Evolutionary conservation across 2,888 invertebrate species (phyloP).

Genomic region (Branchinecta sandiegonensis): DNA sequence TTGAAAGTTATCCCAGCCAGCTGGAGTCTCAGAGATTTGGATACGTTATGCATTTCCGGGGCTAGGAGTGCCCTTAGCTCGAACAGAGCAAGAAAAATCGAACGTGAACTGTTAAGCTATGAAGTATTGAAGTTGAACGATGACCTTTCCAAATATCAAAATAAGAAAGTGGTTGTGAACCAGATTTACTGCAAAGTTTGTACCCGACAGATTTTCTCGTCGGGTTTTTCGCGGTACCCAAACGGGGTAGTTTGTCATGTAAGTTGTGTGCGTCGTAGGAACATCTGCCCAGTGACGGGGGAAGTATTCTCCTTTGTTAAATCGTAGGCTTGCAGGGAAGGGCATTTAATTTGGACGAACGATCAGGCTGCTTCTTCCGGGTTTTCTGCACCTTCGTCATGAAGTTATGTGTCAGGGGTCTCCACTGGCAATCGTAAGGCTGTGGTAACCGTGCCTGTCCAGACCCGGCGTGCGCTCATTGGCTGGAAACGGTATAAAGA

Average conservation of each 20-base stretch:
- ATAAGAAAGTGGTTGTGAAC: not conserved
- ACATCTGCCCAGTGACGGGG: conserved; percentile 9
- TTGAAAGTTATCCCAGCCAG: not conserved
- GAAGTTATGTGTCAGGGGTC: no score
- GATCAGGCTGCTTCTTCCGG: no score
- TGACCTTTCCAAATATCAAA: not conserved
- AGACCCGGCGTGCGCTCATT: no score
- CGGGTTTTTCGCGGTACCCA: not conserved
- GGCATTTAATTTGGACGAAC: no score
- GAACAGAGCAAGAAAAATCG: not conserved
- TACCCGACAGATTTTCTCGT: not conserved
- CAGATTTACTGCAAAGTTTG: conserved; percentile 6
- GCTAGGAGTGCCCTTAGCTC: not conserved
- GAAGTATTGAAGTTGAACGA: not conserved
- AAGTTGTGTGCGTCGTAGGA: not conserved
- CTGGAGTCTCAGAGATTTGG: not conserved
- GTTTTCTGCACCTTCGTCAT: no score
- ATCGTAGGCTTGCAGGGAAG: no score
- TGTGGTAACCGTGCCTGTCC: no score
- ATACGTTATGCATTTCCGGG: not conserved
- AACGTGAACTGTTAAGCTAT: not conserved
- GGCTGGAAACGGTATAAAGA: no score
- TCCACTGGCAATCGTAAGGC: no score
- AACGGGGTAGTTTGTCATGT: conserved; percentile 5
- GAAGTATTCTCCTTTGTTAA: not conserved